Evolutionary conservation across 23 tunicate species (phyloP).

Genomic region (Ciona savignyi): DNA sequence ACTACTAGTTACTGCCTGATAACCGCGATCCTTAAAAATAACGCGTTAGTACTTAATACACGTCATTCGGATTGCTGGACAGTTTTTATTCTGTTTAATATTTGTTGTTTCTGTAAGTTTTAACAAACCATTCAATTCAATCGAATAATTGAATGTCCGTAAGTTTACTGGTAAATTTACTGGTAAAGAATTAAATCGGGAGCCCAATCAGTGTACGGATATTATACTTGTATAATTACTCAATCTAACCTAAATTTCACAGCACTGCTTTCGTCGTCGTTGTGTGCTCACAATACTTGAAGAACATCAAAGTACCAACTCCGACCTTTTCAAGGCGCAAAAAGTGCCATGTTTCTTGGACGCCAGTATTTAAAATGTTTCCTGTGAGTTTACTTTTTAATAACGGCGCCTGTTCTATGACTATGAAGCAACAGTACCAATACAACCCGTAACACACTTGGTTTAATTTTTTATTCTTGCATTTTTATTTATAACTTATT

Average conservation of each 20-base stretch:
- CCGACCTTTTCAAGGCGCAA: conserved; percentile 27
- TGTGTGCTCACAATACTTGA: conserved; percentile 55
- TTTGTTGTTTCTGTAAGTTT: neutral
- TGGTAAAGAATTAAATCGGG: too few relatives aligned
- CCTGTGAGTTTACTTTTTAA: conserved; percentile 24
- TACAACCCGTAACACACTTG: too few relatives aligned
- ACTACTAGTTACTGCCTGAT: neutral
- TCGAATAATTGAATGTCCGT: neutral
- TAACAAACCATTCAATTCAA: neutral
- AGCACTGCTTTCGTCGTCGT: conserved; percentile 48
- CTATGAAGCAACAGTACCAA: too few relatives aligned
- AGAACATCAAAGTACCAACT: conserved; percentile 37
- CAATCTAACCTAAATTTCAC: neutral
- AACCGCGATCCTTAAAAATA: neutral
- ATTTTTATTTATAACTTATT: neutral
- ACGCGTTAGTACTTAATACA: neutral
- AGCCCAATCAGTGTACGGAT: too few relatives aligned
- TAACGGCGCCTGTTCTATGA: too few relatives aligned
- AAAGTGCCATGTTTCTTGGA: conserved; percentile 23
- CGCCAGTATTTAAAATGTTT: conserved; percentile 37
- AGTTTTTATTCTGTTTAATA: too few relatives aligned
- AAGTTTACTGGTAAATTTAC: too few relatives aligned
- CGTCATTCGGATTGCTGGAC: too few relatives aligned
- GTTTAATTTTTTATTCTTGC: neutral
- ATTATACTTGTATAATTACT: neutral